Evolutionary conservation across 2,797 vertebrate genomes (phyloP), one percentile per base, ranked within the genome.

Genomic region (Pelochelys cantorii): DNA sequence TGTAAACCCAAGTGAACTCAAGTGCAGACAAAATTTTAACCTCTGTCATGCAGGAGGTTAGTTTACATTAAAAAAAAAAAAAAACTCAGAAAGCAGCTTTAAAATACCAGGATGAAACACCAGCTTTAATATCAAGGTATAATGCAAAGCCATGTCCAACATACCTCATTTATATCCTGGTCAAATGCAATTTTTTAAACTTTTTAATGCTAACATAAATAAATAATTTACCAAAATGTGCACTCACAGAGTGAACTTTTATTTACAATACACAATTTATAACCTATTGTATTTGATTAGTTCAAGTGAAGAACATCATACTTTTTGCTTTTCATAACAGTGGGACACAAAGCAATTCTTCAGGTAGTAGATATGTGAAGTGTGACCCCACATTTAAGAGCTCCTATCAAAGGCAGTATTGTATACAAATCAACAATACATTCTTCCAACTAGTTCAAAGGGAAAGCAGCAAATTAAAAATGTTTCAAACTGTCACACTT

Each of bases 241-340:
- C 99, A 99, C 99, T 99, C 99, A 99, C 99, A 99, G 99, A 99
- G 99, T 99, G 99, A 99, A 99, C 99, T 99, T 98, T 98, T 99
- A 99, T 99, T 98, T 99, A 99, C 99, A 99, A 98, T 99, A 99
- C 98, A 98, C 98, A 98, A 98, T 99, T 99, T 98, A 99, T 99
- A 99, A 98, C 98, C 98, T 99, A 99, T 98, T 99, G 98, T 98
- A 98, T 98, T 98, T 98, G 97, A 98, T 99, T 98, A 98, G 98
- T 98, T 98, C 98, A 98, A 98, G 98, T 98, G 97, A 98, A 98
- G 98, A 98, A 98, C 98, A 97, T 98, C 97, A 97, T 98, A 98
- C 96, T 96, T 97, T 97, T 98, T 98, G 97, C 97, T 97, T 98
- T 98, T 97, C 68, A 77, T 96, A 96, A 97, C 93, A 96, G 96